phyloP scores from a whole-genome alignment of 1,140 invertebrate genomes.

The Aphelenchoides fujianensis region DNA sequence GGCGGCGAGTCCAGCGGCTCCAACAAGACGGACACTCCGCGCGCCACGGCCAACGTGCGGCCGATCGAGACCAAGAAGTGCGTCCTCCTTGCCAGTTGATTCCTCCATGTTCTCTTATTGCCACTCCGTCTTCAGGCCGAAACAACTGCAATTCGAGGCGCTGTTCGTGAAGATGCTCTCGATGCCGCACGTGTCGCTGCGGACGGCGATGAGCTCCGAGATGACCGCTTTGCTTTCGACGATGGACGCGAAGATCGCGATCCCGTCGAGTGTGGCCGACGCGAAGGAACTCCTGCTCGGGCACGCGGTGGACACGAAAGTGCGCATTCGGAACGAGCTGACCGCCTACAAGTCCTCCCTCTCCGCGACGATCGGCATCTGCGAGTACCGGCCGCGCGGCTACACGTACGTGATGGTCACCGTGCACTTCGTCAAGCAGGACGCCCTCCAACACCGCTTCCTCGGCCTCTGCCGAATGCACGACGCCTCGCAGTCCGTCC shows the following conservation, averaged over 20 bases:
- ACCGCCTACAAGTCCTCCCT: neutral
- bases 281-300: neutral
- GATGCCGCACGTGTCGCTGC: neutral
- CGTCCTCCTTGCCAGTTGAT: neutral
- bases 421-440: neutral
- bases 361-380: neutral
- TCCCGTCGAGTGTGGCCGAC: neutral
- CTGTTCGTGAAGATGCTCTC: neutral
- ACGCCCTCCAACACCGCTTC: neutral
- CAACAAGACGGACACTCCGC: neutral
- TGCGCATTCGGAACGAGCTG: neutral
- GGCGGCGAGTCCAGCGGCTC: neutral
- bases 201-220: neutral
- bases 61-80: slow-evolving; percentile 1
- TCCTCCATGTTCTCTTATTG: neutral
- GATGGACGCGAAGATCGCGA: neutral
- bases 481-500: neutral
- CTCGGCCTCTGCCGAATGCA: neutral
- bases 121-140: no score
- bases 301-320: neutral
- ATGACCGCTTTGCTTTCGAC: neutral
- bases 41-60: neutral
- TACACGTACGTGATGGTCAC: neutral
- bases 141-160: neutral
- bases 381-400: neutral